These are phyloP conservation scores for Cybosia mesomella DNA, from an alignment of 2,888 invertebrate genomes.

Conservation along the genomic window DNA sequence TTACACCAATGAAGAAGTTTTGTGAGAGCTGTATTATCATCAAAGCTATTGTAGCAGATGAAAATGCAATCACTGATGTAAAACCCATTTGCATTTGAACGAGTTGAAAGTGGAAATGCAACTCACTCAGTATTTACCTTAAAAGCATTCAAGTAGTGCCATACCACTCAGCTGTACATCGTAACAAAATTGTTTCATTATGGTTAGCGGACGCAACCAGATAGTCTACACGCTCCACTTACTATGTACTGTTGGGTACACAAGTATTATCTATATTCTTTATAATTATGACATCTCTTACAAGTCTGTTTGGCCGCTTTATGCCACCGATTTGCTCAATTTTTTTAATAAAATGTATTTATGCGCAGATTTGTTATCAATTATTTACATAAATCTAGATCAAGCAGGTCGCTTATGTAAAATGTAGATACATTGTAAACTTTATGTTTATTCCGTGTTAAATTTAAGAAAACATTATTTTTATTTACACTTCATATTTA, in stretches of 20 bases:
- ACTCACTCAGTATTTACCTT: constrained; percentile 25
- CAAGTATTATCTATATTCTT: constrained; percentile 37
- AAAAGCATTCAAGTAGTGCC: constrained; percentile 29
- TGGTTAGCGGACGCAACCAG: constrained; percentile 82
- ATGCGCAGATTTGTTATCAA: neutral
- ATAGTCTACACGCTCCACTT: constrained; percentile 82
- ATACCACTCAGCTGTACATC: constrained; percentile 46
- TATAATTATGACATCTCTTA: neutral
- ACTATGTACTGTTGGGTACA: constrained; percentile 57
- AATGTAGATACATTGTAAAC: neutral
- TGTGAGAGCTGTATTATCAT: neutral
- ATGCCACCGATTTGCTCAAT: neutral
- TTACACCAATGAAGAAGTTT: too few species aligned
- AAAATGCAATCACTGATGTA: constrained; percentile 1
- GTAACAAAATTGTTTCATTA: constrained; percentile 68
- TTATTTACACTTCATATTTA: too few species aligned
- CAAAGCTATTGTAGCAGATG: neutral
- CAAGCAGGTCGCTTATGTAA: neutral
- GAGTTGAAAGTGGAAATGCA: constrained; percentile 27
- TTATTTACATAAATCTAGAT: neutral
- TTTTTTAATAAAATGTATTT: neutral
- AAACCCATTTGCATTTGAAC: constrained; percentile 38
- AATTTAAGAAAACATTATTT: neutral
- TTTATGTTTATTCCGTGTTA: neutral
- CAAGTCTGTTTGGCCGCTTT: neutral